A percentile compares a stretch with the other conserved stretches of the same genome.
Conservation (phyloP, 2,888 invertebrate species). For the Chymomyza caudatula region DNA sequence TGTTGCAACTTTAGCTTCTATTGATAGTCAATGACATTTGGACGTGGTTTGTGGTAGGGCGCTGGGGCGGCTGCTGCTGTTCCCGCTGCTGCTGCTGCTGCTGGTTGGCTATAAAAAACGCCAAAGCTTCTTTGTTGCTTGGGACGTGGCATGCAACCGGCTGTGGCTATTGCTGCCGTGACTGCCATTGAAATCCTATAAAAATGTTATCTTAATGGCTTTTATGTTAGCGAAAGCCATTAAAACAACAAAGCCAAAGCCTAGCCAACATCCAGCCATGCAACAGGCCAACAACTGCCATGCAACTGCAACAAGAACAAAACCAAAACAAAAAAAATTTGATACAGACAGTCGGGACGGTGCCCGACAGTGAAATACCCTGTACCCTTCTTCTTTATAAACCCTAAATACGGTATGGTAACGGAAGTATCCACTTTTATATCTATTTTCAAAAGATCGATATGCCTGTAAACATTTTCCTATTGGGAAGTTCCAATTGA, state of each 20-base stretch:
- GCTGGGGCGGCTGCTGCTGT: constrained; percentile 14
- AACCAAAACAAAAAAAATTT: not conserved
- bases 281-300: constrained; percentile 16
- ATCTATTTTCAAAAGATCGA: too few species aligned
- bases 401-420: too few species aligned
- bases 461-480: too few species aligned
- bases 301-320: constrained; percentile 17
- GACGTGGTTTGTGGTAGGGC: constrained; percentile 57
- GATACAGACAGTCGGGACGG: too few species aligned
- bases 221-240: constrained; percentile 75
- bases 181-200: constrained; percentile 57
- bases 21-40: constrained; percentile 74
- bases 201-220: constrained; percentile 75
- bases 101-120: constrained; percentile 47
- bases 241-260: constrained; percentile 49
- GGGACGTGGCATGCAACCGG: constrained; percentile 35
- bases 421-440: too few species aligned
- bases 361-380: too few species aligned
- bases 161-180: constrained; percentile 44
- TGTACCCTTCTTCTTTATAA: too few species aligned
- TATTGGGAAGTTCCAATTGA: too few species aligned
- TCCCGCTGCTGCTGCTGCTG: constrained; percentile 36
- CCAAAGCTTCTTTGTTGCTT: constrained; percentile 47
- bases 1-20: constrained; percentile 43
- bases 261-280: not conserved